phyloP scores from a whole-genome alignment of 2,888 invertebrate species.

The Orthonychiurus folsomi region DNA sequence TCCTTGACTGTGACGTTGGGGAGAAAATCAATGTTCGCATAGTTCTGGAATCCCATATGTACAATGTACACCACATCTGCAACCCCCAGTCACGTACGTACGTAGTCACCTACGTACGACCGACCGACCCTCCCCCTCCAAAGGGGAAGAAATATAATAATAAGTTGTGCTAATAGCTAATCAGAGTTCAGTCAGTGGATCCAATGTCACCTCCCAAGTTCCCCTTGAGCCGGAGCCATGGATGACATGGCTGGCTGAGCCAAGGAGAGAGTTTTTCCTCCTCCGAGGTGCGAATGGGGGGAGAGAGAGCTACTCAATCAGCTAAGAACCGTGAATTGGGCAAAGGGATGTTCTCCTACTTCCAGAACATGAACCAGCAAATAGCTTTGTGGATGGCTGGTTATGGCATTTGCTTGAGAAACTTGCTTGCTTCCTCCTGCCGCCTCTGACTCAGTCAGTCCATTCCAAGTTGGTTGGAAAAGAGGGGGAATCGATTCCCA shows the following conservation, averaged over 20 bases:
- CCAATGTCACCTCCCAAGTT: background rate
- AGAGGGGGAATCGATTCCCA: slow-evolving; percentile 5
- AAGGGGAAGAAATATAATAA: no score
- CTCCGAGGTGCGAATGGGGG: slow-evolving; percentile 1
- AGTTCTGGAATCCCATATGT: background rate
- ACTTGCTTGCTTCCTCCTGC: slow-evolving; percentile 14
- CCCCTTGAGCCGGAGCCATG: background rate
- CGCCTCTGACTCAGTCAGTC: slow-evolving; percentile 17
- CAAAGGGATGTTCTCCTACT: slow-evolving; percentile 9
- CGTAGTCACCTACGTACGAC: no score
- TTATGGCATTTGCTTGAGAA: slow-evolving; percentile 11
- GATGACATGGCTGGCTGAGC: background rate
- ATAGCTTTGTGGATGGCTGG: slow-evolving; percentile 17
- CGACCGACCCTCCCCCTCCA: no score
- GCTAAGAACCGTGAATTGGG: slow-evolving; percentile 7
- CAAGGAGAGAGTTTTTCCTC: background rate
- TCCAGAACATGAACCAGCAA: slow-evolving; percentile 14
- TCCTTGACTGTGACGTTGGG: background rate
- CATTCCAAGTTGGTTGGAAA: slow-evolving; percentile 8
- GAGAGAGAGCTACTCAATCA: background rate
- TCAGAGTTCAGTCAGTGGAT: no score
- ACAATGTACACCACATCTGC: no score
- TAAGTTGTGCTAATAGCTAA: background rate
- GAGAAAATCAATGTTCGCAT: slow-evolving; percentile 1
- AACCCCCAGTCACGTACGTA: no score